phyloP scores from a whole-genome alignment of 2,888 invertebrate species.

The Pachycephus smyrnensis region DNA sequence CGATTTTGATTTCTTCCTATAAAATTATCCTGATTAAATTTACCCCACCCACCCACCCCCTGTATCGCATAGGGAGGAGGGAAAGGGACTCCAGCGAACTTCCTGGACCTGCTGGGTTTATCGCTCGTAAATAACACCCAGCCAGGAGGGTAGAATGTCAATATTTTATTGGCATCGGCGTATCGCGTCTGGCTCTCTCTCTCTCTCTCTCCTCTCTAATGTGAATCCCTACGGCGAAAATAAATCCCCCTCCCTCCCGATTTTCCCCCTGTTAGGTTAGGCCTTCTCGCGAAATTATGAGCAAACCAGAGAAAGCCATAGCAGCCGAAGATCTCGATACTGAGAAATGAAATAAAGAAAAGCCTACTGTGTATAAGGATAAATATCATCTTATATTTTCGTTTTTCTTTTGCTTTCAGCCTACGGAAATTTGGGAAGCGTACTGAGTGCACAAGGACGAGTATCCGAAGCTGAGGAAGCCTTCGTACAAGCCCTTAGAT shows the following conservation, averaged over 20 bases:
- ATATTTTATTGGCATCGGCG: constrained; percentile 24
- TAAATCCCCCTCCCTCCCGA: not conserved
- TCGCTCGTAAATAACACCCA: constrained; percentile 21
- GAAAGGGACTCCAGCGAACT: constrained; percentile 7
- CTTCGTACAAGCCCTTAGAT: constrained; percentile 88
- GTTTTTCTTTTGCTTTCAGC: constrained; percentile 73
- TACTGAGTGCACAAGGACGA: constrained; percentile 90
- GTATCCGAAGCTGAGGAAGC: constrained; percentile 91
- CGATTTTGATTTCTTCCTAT: not conserved
- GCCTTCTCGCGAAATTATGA: not conserved
- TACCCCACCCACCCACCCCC: not conserved
- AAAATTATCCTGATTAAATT: not conserved
- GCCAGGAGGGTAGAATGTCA: constrained; percentile 17
- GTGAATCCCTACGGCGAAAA: not conserved
- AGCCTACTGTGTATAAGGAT: not conserved
- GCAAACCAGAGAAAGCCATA: not conserved
- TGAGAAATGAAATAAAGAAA: not conserved
- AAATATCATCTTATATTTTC: not conserved
- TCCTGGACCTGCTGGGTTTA: constrained; percentile 15
- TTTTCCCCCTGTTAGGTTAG: not conserved
- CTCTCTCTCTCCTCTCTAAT: not conserved
- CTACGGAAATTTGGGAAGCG: constrained; percentile 96
- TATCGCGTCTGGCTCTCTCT: constrained; percentile 6
- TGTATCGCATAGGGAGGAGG: not conserved
- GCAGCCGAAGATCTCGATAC: not conserved